Evolutionary conservation across 2,113 vertebrate species (phyloP), one percentile per base, ranked within the genome.

Genomic region (Perca flavescens): DNA sequence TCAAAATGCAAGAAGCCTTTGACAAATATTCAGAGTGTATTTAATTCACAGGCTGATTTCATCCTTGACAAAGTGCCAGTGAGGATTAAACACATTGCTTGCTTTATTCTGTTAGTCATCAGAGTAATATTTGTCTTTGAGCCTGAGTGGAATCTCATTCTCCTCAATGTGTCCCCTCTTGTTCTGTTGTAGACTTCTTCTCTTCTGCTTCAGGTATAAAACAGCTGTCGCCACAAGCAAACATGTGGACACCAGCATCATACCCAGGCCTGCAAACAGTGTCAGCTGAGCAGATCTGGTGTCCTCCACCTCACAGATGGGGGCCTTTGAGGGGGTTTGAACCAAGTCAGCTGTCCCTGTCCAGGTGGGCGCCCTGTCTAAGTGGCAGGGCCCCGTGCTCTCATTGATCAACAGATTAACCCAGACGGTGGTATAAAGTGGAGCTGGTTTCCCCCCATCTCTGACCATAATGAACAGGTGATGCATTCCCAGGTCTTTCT

Each of bases 321-420:
- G 62, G 22, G 85, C 67, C 76, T 84, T 83, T 58, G 81, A 63
- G 22, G 78, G 70, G 21, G 69, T 74, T 58, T 79, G 82, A 80
- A 80, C 19, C n/a, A 85, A 53, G 34, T 88, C 73, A 0, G 62
- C 43, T 40, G 74, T 62, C 31, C 87, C 90, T 7, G 67, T 83
- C 91, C 86, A 89, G n/a, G 84, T 85, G 14, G 95, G 94, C 11
- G 70, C 64, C 16, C 74, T 83, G 54, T 93, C 90, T 60, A 96
- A 77, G 46, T 84, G 87, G 80, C 95, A 95, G 50, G 90, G 79
- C 47, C 87, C 92, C n/a, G 47, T 19, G 19, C 82, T 95, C 19
- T 95, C 91, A 40, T 95, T 96, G 67, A 96, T 93, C 72, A 94
- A 69, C 63, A 96, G 89, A 80, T 95, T 95, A 53, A 96, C 84